Conservation (phyloP, 2,888 invertebrate species). For the Sminthurinus aureus region DNA sequence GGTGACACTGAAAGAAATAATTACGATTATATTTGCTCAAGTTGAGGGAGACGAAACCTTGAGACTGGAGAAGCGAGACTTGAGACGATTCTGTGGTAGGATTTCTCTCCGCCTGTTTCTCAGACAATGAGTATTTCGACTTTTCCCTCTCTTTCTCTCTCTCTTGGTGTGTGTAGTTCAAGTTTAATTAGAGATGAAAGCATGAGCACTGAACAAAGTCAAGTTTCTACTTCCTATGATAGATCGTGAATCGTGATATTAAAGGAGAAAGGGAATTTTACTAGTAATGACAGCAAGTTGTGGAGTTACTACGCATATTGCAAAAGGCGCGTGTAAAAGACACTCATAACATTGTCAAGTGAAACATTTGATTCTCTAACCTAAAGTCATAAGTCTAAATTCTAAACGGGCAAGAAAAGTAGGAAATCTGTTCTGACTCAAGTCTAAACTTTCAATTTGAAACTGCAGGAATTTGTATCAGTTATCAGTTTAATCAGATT, state of each 20-base stretch:
- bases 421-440: too few species aligned
- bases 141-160: neutral
- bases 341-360: conserved; percentile 15
- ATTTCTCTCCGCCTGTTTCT: neutral
- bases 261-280: conserved; percentile 5
- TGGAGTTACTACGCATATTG: neutral
- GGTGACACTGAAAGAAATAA: neutral
- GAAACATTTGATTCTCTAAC: neutral
- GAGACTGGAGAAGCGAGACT: too few species aligned
- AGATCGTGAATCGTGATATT: conserved; percentile 13
- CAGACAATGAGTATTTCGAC: neutral
- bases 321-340: neutral
- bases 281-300: neutral
- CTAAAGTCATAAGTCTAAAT: too few species aligned
- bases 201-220: neutral
- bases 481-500: too few species aligned
- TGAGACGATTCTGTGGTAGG: neutral
- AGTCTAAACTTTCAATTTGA: too few species aligned
- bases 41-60: neutral
- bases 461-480: too few species aligned
- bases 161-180: neutral
- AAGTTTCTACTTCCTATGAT: neutral
- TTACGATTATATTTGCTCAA: neutral
- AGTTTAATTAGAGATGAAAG: neutral
- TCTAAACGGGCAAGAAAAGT: too few species aligned